Evolutionary conservation across 2,797 vertebrate species (phyloP).

Genomic region (Scomberomorus guttatus): DNA sequence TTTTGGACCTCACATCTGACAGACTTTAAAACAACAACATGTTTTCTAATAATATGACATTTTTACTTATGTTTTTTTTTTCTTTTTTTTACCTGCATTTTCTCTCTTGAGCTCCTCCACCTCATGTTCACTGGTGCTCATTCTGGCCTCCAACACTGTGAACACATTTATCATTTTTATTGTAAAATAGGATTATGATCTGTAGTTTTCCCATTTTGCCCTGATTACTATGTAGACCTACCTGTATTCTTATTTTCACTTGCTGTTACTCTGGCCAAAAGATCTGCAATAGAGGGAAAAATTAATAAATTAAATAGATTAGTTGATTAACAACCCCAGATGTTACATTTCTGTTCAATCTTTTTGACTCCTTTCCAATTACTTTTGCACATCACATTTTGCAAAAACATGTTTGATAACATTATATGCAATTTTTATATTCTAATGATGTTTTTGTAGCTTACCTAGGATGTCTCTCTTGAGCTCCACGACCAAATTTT

Average conservation of each 20-base stretch:
- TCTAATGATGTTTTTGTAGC: no score
- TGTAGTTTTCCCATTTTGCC: background rate
- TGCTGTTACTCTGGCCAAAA: background rate
- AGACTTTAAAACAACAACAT: no score
- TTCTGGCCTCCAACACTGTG: constrained; percentile 7
- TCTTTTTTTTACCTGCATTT: background rate
- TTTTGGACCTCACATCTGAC: no score
- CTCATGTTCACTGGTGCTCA: background rate
- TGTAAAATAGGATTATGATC: background rate
- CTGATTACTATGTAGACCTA: background rate
- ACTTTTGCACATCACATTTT: no score
- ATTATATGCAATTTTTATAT: no score
- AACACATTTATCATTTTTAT: background rate
- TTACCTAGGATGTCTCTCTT: background rate
- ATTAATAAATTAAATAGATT: no score
- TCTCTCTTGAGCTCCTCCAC: background rate
- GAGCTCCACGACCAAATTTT: background rate
- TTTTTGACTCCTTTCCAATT: no score
- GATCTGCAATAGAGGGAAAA: background rate
- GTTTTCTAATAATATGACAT: no score
- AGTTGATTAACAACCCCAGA: no score
- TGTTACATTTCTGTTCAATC: no score
- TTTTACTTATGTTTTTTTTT: no score
- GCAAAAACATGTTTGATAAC: no score
- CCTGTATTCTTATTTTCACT: background rate